phyloP scores from a whole-genome alignment of 2,113 vertebrate species.

The Odontesthes bonariensis region DNA sequence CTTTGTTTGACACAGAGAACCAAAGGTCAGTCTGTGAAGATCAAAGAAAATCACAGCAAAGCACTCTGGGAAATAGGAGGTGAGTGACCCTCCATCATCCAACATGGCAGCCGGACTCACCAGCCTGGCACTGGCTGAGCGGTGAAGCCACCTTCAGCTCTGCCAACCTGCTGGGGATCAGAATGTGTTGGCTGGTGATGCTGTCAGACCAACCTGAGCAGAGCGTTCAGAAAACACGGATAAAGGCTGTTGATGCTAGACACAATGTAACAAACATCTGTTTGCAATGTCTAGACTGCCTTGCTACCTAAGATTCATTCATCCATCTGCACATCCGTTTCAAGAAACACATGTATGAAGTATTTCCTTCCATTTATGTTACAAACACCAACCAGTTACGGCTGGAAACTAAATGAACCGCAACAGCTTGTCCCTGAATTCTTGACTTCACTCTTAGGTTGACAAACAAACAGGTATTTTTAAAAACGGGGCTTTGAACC shows the following conservation, averaged over 20 bases:
- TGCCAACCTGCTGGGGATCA: constrained; percentile 87
- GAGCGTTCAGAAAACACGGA: constrained; percentile 63
- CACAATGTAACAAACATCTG: too few species aligned
- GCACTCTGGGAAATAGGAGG: constrained; percentile 27
- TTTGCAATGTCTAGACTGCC: too few species aligned
- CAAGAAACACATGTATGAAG: too few species aligned
- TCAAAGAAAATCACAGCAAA: constrained; percentile 59
- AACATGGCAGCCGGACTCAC: constrained; percentile 83
- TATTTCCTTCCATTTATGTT: too few species aligned
- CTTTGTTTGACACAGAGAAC: not conserved
- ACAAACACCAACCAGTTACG: not conserved
- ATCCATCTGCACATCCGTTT: too few species aligned
- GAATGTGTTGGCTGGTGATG: constrained; percentile 85
- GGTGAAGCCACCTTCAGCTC: constrained; percentile 83
- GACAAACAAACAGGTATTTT: too few species aligned
- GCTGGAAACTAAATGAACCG: not conserved
- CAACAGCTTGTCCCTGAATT: not conserved
- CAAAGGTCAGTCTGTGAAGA: not conserved
- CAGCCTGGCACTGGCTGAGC: constrained; percentile 74
- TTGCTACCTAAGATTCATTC: too few species aligned
- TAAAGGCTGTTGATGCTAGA: not conserved
- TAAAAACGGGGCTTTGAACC: too few species aligned
- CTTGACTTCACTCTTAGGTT: not conserved
- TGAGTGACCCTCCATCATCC: not conserved
- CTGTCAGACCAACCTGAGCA: constrained; percentile 86